phyloP scores from a whole-genome alignment of 1,140 invertebrate genomes.

The Nasonia longicornis region DNA sequence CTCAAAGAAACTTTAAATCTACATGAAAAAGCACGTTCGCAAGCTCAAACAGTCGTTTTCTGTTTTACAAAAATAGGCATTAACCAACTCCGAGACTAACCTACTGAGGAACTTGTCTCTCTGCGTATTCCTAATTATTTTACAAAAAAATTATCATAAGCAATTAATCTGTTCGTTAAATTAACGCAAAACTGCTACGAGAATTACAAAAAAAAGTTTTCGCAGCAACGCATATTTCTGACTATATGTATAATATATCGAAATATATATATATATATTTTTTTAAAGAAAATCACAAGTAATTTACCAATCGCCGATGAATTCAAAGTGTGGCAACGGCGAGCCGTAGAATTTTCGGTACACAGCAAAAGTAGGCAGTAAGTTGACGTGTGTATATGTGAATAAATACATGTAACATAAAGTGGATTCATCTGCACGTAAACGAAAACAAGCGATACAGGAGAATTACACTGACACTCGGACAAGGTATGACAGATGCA shows the following conservation, averaged over 20 bases:
- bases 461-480: constrained; percentile 18
- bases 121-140: constrained; percentile 8
- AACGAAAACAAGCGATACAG: constrained; percentile 19
- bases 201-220: constrained; percentile 28
- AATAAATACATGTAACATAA: constrained; percentile 51
- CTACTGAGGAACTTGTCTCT: neutral
- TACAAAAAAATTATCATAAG: constrained; percentile 24
- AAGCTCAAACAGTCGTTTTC: constrained; percentile 1
- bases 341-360: constrained; percentile 49
- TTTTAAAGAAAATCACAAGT: constrained; percentile 24
- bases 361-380: constrained; percentile 65
- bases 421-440: constrained; percentile 27
- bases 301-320: constrained; percentile 23
- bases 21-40: constrained; percentile 9
- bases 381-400: constrained; percentile 53
- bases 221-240: constrained; percentile 19
- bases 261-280: neutral
- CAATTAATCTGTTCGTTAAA: constrained; percentile 16
- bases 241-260: constrained; percentile 15
- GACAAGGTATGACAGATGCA: neutral
- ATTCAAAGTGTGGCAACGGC: neutral
- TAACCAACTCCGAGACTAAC: constrained; percentile 12
- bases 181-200: constrained; percentile 27
- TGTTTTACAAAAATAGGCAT: neutral
- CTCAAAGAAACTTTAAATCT: constrained; percentile 15